A percentile compares a stretch with the other conserved stretches of the same genome.
These are phyloP conservation scores for Orussus abietinus DNA, from an alignment of 1,140 invertebrate genomes.

Conservation along the genomic window DNA sequence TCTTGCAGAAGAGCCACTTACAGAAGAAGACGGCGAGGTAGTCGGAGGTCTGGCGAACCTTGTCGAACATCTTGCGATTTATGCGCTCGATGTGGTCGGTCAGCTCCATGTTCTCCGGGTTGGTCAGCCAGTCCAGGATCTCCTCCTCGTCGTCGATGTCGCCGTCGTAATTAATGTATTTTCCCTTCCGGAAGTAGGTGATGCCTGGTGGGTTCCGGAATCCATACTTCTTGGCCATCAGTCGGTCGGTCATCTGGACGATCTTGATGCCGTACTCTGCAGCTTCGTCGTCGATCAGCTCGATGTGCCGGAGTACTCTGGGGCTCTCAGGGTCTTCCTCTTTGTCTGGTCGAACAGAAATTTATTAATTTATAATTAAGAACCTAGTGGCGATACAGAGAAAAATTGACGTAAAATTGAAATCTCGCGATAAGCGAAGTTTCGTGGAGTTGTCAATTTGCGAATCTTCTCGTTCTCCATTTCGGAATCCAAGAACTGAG, in stretches of 20 bases:
- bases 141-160: constrained; percentile 93
- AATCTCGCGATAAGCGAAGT: too few species aligned
- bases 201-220: constrained; percentile 84
- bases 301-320: constrained; percentile 75
- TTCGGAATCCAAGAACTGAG: too few species aligned
- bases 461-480: too few species aligned
- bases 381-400: background rate
- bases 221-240: constrained; percentile 94
- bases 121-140: constrained; percentile 88
- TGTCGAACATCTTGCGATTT: constrained; percentile 90
- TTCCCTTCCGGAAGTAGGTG: constrained; percentile 87
- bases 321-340: constrained; percentile 78
- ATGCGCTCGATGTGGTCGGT: constrained; percentile 91
- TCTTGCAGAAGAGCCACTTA: too few species aligned
- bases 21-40: constrained; percentile 95
- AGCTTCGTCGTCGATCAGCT: constrained; percentile 89
- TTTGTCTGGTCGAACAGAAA: constrained; percentile 62
- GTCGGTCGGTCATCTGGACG: constrained; percentile 80
- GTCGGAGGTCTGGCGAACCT: constrained; percentile 84
- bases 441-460: too few species aligned
- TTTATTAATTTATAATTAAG: constrained; percentile 1
- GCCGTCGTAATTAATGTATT: constrained; percentile 87
- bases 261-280: constrained; percentile 88
- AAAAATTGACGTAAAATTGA: too few species aligned
- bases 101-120: constrained; percentile 91